These are phyloP conservation scores for Habrosyne pyritoides DNA, from an alignment of 2,888 invertebrate species.

Conservation along the genomic window DNA sequence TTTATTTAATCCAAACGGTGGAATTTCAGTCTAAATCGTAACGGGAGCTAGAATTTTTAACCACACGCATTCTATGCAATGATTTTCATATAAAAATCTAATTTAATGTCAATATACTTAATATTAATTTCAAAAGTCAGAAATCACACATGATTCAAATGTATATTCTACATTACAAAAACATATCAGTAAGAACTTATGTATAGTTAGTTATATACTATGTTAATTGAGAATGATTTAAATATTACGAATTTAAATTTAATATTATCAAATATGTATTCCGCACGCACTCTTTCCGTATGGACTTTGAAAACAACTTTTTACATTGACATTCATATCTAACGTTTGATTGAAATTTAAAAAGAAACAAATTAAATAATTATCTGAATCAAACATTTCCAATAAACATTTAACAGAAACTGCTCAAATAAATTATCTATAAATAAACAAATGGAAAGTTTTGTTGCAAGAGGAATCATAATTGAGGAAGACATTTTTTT, in stretches of 20 bases:
- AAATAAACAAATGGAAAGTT: slow-evolving; percentile 38
- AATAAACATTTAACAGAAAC: neutral
- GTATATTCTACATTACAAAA: neutral
- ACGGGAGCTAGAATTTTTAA: neutral
- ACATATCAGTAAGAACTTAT: neutral
- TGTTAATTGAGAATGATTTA: neutral
- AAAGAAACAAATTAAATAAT: neutral
- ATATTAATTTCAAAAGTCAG: slow-evolving; percentile 10
- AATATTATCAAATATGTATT: neutral
- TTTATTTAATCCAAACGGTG: slow-evolving; percentile 31
- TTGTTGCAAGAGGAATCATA: slow-evolving; percentile 28
- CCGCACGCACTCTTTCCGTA: neutral
- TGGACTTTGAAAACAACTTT: neutral
- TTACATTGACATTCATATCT: neutral
- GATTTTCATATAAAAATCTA: neutral
- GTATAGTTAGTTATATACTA: neutral
- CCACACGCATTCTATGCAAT: neutral
- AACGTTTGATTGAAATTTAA: neutral
- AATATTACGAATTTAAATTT: neutral
- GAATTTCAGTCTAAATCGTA: slow-evolving; percentile 28
- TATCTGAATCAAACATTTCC: neutral
- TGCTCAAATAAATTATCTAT: slow-evolving; percentile 30
- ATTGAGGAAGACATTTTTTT: slow-evolving; percentile 39
- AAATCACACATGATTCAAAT: slow-evolving; percentile 14
- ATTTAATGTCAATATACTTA: slow-evolving; percentile 6